Evolutionary conservation across 2,797 vertebrate species (phyloP).

Genomic region (Hipposideros larvatus): DNA sequence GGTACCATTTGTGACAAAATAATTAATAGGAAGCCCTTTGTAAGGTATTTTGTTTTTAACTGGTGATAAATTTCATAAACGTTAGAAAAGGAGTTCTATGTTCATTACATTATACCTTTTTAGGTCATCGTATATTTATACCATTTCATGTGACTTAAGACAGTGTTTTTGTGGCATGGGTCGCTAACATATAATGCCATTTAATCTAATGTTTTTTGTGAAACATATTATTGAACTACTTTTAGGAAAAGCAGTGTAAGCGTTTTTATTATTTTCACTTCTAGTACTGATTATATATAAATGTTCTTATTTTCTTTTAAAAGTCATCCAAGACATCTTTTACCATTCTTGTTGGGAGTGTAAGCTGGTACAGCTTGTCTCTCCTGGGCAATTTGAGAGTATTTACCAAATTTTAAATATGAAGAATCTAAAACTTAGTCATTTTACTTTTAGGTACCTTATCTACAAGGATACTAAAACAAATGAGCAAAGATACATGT

Average conservation of each 20-base stretch:
- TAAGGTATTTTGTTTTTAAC: slow-evolving; percentile 32
- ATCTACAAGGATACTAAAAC: not conserved
- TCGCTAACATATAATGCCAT: slow-evolving; percentile 17
- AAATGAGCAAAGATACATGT: not conserved
- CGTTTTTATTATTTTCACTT: slow-evolving; percentile 35
- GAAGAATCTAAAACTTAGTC: not conserved
- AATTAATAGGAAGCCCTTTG: not conserved
- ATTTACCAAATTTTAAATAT: slow-evolving; percentile 23
- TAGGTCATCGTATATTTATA: not conserved
- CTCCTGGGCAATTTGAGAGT: not conserved
- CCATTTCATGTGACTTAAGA: not conserved
- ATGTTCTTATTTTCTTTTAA: slow-evolving; percentile 32
- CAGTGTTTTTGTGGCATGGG: not conserved
- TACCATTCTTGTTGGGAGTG: not conserved
- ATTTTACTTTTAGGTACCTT: not conserved
- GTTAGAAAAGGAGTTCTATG: not conserved
- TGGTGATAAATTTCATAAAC: not conserved
- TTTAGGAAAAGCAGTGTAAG: not conserved
- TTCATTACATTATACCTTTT: slow-evolving; percentile 35
- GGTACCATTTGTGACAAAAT: slow-evolving; percentile 22
- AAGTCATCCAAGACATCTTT: not conserved
- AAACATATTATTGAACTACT: not conserved
- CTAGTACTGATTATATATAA: not conserved
- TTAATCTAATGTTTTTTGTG: slow-evolving; percentile 19
- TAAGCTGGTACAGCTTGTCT: not conserved